These are phyloP conservation scores for Sebastes itinus DNA, from an alignment of 2,797 vertebrate species.

Conservation along the genomic window DNA sequence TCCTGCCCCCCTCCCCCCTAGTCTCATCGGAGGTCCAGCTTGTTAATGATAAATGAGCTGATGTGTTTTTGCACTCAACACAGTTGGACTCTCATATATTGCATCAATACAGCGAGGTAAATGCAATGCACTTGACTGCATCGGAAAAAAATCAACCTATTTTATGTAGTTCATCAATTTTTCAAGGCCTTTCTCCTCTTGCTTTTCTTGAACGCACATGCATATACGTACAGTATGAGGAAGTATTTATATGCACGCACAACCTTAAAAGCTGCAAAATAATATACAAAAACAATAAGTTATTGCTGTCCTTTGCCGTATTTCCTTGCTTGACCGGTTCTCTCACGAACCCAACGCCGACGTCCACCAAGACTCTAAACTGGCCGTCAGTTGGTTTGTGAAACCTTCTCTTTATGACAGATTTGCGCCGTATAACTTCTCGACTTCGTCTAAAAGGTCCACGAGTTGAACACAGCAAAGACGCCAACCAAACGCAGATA, in stretches of 20 bases:
- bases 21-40: constrained; percentile 49
- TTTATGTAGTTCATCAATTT: constrained; percentile 53
- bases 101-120: constrained; percentile 70
- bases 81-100: constrained; percentile 57
- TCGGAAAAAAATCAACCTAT: constrained; percentile 32
- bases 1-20: not conserved
- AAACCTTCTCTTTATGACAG: not conserved
- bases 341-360: constrained; percentile 11
- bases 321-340: constrained; percentile 40
- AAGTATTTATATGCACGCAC: constrained; percentile 74
- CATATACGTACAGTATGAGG: constrained; percentile 54
- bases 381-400: constrained; percentile 30
- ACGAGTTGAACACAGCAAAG: constrained; percentile 17
- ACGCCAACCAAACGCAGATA: constrained; percentile 12
- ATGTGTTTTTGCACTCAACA: constrained; percentile 64
- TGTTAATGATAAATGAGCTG: constrained; percentile 40
- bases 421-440: not conserved
- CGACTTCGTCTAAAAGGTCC: constrained; percentile 24
- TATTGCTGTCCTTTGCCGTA: constrained; percentile 53
- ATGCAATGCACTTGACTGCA: constrained; percentile 70
- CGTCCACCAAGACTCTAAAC: constrained; percentile 74
- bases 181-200: constrained; percentile 46
- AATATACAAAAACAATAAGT: constrained; percentile 46
- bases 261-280: constrained; percentile 66
- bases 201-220: constrained; percentile 59